Evolutionary conservation across 2,888 invertebrate genomes (phyloP).

Genomic region (Dolichopus griseipennis): DNA sequence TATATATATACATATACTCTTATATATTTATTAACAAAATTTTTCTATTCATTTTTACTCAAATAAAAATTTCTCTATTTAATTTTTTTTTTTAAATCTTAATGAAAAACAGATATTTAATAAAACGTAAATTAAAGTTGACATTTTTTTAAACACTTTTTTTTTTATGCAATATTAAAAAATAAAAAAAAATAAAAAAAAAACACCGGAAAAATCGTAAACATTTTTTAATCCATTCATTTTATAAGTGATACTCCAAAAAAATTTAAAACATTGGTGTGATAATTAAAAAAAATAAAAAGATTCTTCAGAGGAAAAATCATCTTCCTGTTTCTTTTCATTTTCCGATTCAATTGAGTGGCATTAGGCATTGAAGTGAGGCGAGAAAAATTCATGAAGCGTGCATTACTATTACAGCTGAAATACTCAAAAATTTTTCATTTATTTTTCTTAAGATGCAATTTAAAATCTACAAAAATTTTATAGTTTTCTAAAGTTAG

Average conservation of each 20-base stretch:
- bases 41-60: no score
- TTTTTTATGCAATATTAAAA: background rate
- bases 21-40: no score
- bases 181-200: background rate
- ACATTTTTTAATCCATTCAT: background rate
- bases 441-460: no score
- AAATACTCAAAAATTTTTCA: no score
- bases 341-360: conserved; percentile 1
- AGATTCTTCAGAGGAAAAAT: no score
- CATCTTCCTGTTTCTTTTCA: background rate
- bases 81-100: no score
- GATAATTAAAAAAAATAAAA: background rate
- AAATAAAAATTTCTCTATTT: no score
- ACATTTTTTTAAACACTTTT: background rate
- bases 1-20: no score
- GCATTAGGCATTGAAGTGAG: conserved; percentile 3
- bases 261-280: background rate
- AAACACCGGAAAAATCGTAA: background rate
- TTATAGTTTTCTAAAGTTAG: no score
- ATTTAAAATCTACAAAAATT: no score
- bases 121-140: background rate
- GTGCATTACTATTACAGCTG: background rate
- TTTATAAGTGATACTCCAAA: background rate
- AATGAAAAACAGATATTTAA: background rate
- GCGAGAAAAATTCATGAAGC: background rate